Evolutionary conservation across 64 coral and sea anemone species (phyloP).

Genomic region (Orbicella faveolata): DNA sequence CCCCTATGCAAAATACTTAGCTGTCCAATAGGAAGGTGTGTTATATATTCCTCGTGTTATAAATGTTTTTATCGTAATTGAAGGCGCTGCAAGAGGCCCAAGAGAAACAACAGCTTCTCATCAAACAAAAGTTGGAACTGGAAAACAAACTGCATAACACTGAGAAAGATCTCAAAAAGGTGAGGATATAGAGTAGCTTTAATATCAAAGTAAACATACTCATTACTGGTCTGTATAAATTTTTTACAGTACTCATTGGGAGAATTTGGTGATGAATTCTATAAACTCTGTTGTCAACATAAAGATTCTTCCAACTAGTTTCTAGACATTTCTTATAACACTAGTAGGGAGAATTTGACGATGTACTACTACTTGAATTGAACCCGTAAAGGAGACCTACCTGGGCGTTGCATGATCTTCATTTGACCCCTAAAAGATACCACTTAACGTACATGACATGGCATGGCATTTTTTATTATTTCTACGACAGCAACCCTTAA

Average conservation of each 20-base stretch:
- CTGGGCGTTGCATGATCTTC: no score
- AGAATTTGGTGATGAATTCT: background rate
- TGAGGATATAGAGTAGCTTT: background rate
- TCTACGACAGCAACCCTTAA: no score
- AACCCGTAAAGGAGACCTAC: no score
- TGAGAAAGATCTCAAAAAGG: constrained; percentile 79
- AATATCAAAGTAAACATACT: background rate
- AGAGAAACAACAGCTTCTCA: constrained; percentile 85
- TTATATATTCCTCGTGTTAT: background rate
- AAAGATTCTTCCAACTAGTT: background rate
- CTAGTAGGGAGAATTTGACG: no score
- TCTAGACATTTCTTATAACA: background rate
- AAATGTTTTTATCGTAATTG: background rate
- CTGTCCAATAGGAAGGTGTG: background rate
- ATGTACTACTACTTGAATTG: no score
- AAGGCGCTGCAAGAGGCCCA: constrained; percentile 78
- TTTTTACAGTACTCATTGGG: background rate
- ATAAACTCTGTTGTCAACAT: no score
- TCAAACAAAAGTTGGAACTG: constrained; percentile 79
- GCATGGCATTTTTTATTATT: no score
- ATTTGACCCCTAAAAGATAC: no score
- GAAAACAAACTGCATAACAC: constrained; percentile 69
- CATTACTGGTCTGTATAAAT: background rate
- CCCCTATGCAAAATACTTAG: background rate
- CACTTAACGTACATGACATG: no score